phyloP scores from a whole-genome alignment of 2,888 invertebrate species.

The Caenorhabditis virilis region DNA sequence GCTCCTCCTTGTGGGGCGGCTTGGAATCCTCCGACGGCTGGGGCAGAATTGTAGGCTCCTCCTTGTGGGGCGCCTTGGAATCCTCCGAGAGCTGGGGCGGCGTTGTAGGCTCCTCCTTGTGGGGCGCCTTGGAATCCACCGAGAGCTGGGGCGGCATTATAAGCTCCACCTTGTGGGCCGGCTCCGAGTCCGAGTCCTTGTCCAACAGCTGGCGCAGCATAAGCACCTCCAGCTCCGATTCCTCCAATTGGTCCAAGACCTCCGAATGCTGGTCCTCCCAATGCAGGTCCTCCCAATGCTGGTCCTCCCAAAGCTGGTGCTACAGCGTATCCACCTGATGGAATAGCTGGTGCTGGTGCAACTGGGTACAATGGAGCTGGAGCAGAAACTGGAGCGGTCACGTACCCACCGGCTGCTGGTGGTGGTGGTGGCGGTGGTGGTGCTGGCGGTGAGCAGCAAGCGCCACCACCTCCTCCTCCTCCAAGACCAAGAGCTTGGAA shows the following conservation, averaged over 20 bases:
- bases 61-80: conserved; percentile 1
- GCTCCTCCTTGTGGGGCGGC: conserved; percentile 8
- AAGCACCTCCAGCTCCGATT: too few relatives aligned
- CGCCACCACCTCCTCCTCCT: conserved; percentile 28
- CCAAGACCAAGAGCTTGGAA: conserved; percentile 15
- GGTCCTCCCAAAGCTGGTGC: conserved; percentile 1
- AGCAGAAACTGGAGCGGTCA: conserved; percentile 16
- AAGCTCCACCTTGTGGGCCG: neutral
- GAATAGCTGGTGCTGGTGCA: conserved; percentile 30
- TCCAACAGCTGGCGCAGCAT: too few relatives aligned
- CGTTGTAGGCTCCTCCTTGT: conserved; percentile 10
- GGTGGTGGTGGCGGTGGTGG: conserved; percentile 13
- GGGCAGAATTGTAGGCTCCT: conserved; percentile 5
- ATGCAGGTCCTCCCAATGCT: conserved; percentile 11
- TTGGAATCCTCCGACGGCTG: conserved; percentile 5
- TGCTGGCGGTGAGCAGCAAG: conserved; percentile 17
- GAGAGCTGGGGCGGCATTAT: conserved; percentile 8
- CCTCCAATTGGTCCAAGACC: neutral
- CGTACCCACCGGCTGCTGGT: conserved; percentile 14
- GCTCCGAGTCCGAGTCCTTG: neutral
- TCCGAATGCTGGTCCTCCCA: conserved; percentile 10
- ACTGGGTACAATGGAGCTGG: conserved; percentile 11
- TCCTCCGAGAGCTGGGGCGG: conserved; percentile 7
- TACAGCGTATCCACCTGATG: conserved; percentile 14
- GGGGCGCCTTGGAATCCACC: conserved; percentile 18